Evolutionary conservation across 2,888 invertebrate genomes (phyloP).

Genomic region (Anthophora plumipes): DNA sequence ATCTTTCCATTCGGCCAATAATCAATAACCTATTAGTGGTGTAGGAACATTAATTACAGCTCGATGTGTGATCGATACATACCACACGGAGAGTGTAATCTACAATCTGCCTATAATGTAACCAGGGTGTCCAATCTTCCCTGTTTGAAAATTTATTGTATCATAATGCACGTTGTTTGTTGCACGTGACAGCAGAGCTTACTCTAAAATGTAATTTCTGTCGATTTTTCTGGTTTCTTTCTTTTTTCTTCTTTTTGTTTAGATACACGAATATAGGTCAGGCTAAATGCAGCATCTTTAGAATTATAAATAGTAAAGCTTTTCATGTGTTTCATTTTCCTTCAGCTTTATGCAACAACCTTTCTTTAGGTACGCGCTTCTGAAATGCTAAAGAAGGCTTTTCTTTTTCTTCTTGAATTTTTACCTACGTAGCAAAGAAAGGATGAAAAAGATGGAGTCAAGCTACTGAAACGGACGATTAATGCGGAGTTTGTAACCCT

Average conservation of each 20-base stretch:
- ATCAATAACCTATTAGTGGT: constrained; percentile 55
- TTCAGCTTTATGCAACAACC: constrained; percentile 22
- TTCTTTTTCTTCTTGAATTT: constrained; percentile 37
- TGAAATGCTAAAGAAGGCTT: constrained; percentile 27
- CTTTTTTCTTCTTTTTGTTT: no score
- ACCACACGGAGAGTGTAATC: constrained; percentile 26
- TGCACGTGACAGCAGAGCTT: not conserved
- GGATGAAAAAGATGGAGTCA: constrained; percentile 39
- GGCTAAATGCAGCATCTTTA: constrained; percentile 23
- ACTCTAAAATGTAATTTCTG: not conserved
- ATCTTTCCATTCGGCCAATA: constrained; percentile 38
- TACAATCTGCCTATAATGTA: constrained; percentile 32
- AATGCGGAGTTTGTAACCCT: constrained; percentile 53
- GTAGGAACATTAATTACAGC: constrained; percentile 55
- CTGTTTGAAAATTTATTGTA: constrained; percentile 28
- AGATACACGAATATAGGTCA: not conserved
- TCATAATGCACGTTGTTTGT: constrained; percentile 16
- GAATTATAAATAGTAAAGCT: constrained; percentile 50
- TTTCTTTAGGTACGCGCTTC: constrained; percentile 15
- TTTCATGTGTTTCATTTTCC: constrained; percentile 43
- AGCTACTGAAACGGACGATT: constrained; percentile 41
- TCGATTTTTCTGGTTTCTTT: no score
- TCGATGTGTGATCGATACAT: constrained; percentile 39
- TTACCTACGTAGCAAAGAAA: not conserved
- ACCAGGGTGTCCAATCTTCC: constrained; percentile 33